phyloP scores from a whole-genome alignment of 1,140 invertebrate genomes.

The Hormaphis cornu region DNA sequence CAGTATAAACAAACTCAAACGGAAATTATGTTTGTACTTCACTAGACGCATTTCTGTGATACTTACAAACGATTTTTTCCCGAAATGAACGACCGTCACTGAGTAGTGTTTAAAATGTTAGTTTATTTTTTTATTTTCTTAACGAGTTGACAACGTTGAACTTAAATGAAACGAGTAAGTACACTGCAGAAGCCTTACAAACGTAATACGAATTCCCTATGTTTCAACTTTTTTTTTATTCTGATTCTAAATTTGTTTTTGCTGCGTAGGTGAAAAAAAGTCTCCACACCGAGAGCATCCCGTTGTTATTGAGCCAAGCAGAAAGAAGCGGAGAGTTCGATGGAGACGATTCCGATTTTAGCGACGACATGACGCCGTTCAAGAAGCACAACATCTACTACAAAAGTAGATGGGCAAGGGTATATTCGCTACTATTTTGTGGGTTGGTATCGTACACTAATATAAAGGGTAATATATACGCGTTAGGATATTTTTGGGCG shows the following conservation, averaged over 20 bases:
- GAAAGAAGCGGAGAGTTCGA: conserved; percentile 26
- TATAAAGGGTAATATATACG: too few relatives aligned
- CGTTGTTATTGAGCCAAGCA: conserved; percentile 25
- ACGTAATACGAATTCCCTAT: background rate
- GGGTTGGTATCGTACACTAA: background rate
- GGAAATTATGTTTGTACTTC: too few relatives aligned
- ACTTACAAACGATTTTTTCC: too few relatives aligned
- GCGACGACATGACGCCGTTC: conserved; percentile 25
- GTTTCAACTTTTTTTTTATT: background rate
- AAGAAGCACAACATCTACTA: conserved; percentile 25
- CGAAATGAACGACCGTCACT: too few relatives aligned
- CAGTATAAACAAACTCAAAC: too few relatives aligned
- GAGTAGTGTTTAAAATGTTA: too few relatives aligned
- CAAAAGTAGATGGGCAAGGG: conserved; percentile 14
- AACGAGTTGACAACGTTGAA: background rate
- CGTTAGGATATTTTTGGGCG: background rate
- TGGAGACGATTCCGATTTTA: conserved; percentile 18
- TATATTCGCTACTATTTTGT: conserved; percentile 10
- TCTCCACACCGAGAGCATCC: conserved; percentile 9
- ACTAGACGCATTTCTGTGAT: too few relatives aligned
- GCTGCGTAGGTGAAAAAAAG: conserved; percentile 14
- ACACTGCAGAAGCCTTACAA: background rate
- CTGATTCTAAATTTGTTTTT: background rate
- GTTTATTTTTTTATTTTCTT: too few relatives aligned
- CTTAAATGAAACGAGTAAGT: conserved; percentile 28